Conservation (phyloP, 2,797 vertebrate species). For the Arnoldichthys spilopterus region DNA sequence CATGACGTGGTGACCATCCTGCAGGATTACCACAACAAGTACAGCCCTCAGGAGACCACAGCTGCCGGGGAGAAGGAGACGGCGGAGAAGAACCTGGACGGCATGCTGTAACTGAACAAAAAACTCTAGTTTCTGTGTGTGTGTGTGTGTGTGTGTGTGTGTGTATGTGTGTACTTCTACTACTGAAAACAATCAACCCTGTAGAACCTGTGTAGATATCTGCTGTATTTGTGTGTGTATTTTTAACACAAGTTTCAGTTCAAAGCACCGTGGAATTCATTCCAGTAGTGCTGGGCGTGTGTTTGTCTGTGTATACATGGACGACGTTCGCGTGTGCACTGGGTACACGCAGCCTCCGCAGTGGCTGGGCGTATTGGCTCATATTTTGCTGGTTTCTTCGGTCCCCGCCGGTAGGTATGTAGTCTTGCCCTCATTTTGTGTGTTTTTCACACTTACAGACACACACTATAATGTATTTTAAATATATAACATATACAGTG, state of each 20-base stretch:
- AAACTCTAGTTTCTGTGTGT: no score
- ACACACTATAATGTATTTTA: not conserved
- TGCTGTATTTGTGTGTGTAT: slow-evolving; percentile 13
- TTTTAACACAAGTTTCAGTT: not conserved
- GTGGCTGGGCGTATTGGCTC: not conserved
- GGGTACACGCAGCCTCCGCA: not conserved
- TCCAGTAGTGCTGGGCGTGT: not conserved
- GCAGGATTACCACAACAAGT: slow-evolving; percentile 90
- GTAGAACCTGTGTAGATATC: slow-evolving; percentile 4
- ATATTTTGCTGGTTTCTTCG: not conserved
- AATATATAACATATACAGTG: slow-evolving; percentile 23
- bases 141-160: not conserved
- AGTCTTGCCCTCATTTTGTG: not conserved
- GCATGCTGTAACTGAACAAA: slow-evolving; percentile 78
- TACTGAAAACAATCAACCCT: not conserved
- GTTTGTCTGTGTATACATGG: not conserved
- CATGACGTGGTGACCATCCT: slow-evolving; percentile 96
- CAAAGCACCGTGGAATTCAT: not conserved
- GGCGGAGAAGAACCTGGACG: slow-evolving; percentile 94
- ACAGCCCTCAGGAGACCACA: slow-evolving; percentile 83
- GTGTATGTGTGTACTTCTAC: not conserved
- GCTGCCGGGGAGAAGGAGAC: slow-evolving; percentile 79
- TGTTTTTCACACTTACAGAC: slow-evolving; percentile 9
- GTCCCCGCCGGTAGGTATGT: not conserved
- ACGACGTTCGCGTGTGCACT: slow-evolving; percentile 27